Conservation (phyloP, 2,888 invertebrate genomes). For the Pammene fasciana region DNA sequence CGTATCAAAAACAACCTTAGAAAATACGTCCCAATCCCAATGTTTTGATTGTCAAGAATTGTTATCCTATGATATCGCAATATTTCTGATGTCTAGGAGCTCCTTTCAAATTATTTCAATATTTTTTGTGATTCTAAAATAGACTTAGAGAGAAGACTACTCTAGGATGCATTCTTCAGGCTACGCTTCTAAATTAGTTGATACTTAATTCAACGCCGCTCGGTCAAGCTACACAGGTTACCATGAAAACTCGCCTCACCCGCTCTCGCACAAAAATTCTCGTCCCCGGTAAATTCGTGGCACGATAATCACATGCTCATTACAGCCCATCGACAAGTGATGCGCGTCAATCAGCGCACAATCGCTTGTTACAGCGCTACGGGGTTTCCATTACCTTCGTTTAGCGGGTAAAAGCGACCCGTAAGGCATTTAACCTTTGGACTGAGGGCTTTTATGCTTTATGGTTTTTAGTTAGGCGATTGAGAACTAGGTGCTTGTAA, state of each 20-base stretch:
- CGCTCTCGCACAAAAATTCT: neutral
- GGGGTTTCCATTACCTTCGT: conserved; percentile 72
- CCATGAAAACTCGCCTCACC: neutral
- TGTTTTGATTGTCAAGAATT: too few relatives aligned
- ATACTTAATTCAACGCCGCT: neutral
- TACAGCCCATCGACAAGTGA: conserved; percentile 65
- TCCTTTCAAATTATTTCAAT: too few relatives aligned
- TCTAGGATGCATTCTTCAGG: too few relatives aligned
- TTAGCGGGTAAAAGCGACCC: conserved; percentile 70
- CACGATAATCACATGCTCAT: conserved; percentile 68
- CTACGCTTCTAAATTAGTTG: too few relatives aligned
- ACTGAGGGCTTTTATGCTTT: conserved; percentile 48
- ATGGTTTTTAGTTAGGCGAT: conserved; percentile 18
- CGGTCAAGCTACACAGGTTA: neutral
- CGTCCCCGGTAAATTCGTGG: conserved; percentile 33
- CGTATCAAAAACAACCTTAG: too few relatives aligned
- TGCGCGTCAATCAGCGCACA: conserved; percentile 74
- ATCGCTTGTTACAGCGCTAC: conserved; percentile 67
- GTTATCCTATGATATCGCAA: too few relatives aligned
- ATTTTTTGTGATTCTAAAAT: too few relatives aligned
- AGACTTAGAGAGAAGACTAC: too few relatives aligned
- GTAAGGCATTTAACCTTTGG: conserved; percentile 70
- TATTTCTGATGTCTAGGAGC: too few relatives aligned
- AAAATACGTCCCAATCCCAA: too few relatives aligned
- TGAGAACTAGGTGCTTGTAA: too few relatives aligned